Evolutionary conservation across 2,113 vertebrate species (phyloP).

Genomic region (Macrotis lagotis): DNA sequence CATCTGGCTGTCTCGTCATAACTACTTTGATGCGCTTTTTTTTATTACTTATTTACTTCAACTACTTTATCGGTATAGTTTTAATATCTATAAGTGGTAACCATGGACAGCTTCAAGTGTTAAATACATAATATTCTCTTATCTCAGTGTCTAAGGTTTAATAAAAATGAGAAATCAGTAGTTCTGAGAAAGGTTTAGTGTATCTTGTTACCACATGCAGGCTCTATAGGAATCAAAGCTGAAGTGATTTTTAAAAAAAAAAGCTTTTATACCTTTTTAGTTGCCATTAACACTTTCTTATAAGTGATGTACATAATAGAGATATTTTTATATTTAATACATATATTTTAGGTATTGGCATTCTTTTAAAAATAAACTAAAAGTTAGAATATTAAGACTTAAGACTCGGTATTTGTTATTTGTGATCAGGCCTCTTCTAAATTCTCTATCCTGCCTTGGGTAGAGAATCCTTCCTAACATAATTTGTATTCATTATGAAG

Average conservation of each 20-base stretch:
- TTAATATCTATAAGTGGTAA: constrained; percentile 72
- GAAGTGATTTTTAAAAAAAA: constrained; percentile 6
- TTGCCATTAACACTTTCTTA: background rate
- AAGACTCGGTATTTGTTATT: background rate
- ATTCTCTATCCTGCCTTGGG: background rate
- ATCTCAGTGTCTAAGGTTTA: constrained; percentile 56
- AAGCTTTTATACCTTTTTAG: background rate
- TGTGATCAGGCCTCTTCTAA: background rate
- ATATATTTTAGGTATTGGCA: background rate
- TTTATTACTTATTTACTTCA: constrained; percentile 87
- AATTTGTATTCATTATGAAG: constrained; percentile 64
- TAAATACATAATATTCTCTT: constrained; percentile 68
- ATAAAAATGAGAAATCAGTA: constrained; percentile 51
- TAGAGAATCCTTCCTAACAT: constrained; percentile 65
- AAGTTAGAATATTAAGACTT: background rate
- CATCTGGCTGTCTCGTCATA: constrained; percentile 88
- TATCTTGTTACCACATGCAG: constrained; percentile 25
- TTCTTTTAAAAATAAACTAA: background rate
- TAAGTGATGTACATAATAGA: background rate
- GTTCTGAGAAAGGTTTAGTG: constrained; percentile 52
- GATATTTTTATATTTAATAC: background rate
- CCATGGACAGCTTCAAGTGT: constrained; percentile 59
- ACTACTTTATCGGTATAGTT: constrained; percentile 81
- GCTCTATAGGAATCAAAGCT: background rate
- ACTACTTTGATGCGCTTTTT: constrained; percentile 86